These are phyloP conservation scores for Menura novaehollandiae DNA, from an alignment of 2,113 vertebrate species.

Conservation along the genomic window DNA sequence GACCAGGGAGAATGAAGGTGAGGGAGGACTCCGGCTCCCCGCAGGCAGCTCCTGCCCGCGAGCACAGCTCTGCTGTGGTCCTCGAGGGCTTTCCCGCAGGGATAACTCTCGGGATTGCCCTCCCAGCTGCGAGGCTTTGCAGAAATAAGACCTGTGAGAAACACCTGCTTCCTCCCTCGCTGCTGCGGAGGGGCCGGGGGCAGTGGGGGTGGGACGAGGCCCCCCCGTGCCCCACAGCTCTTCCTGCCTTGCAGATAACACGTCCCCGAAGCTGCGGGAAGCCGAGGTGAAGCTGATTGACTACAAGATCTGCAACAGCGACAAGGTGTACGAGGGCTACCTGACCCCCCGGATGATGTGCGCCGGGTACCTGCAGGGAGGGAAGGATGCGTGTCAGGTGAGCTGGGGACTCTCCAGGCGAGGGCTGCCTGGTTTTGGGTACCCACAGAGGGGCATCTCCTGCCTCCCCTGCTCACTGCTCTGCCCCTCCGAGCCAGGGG, in stretches of 20 bases:
- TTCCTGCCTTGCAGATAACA: conserved; percentile 64
- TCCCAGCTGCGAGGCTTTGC: background rate
- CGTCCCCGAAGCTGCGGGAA: conserved; percentile 78
- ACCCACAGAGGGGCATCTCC: background rate
- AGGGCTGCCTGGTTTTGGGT: background rate
- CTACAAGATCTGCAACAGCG: conserved; percentile 77
- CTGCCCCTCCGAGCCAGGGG: conserved; percentile 71
- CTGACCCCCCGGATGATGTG: conserved; percentile 88
- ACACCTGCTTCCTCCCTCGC: rapidly evolving
- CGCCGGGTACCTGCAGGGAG: conserved; percentile 83
- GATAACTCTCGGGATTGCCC: background rate
- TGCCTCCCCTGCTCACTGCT: background rate
- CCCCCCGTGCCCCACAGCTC: background rate
- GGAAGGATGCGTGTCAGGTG: conserved; percentile 92
- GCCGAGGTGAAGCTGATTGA: conserved; percentile 82
- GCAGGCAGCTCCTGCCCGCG: background rate
- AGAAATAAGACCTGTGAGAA: background rate
- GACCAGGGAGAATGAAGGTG: conserved; percentile 71
- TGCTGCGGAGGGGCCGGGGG: rapidly evolving
- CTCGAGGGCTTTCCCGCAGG: rapidly evolving
- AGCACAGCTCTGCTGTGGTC: background rate
- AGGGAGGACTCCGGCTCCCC: background rate
- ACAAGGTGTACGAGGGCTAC: conserved; percentile 70
- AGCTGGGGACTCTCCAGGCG: background rate
- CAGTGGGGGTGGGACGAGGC: rapidly evolving